These are phyloP conservation scores for Lottia gigantea DNA, from an alignment of 2,888 invertebrate species.

Conservation along the genomic window DNA sequence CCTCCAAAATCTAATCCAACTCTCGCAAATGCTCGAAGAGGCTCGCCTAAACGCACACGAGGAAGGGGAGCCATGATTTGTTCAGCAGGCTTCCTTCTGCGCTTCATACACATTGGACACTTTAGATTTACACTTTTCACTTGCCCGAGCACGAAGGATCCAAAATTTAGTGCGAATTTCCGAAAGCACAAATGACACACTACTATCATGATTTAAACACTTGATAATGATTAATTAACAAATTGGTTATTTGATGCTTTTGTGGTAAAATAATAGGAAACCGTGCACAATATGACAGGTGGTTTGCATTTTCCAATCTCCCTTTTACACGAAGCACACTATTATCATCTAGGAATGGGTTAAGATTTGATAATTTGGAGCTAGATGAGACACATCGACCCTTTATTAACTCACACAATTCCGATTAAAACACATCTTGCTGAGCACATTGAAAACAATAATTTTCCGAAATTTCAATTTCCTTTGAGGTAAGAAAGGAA, in stretches of 20 bases:
- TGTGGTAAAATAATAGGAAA: conserved; percentile 25
- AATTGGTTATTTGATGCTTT: conserved; percentile 22
- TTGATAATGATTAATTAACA: not conserved
- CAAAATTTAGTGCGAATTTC: conserved; percentile 21
- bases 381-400: no score
- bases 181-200: conserved; percentile 22
- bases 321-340: conserved; percentile 14
- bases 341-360: not conserved
- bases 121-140: conserved; percentile 16
- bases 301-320: conserved; percentile 18
- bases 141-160: conserved; percentile 23
- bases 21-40: conserved; percentile 18
- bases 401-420: no score
- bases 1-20: conserved; percentile 24
- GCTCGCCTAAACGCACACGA: not conserved
- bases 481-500: not conserved
- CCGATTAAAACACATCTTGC: no score
- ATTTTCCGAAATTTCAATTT: no score
- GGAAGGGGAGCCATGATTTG: conserved; percentile 10
- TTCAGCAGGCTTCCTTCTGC: conserved; percentile 9
- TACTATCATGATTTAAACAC: conserved; percentile 15
- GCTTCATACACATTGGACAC: not conserved
- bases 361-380: not conserved
- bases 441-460: no score
- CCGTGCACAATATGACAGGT: conserved; percentile 14